Percentiles rank a stretch among this genome's conserved stretches.
Evolutionary conservation across 1,140 invertebrate species (phyloP).

Genomic region (Bilobella aurantiaca): DNA sequence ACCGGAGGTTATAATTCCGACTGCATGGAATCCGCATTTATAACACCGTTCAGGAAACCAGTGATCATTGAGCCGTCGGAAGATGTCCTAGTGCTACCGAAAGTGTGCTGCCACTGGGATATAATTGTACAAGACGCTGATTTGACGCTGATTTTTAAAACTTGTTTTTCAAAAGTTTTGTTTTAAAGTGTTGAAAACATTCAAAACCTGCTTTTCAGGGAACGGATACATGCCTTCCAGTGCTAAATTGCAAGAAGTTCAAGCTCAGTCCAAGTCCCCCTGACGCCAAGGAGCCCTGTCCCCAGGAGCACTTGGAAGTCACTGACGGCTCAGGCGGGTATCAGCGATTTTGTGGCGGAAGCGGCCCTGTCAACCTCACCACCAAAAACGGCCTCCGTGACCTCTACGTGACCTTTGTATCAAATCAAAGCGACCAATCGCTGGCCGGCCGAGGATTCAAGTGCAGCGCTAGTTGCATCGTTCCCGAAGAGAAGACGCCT

Average conservation of each 20-base stretch:
- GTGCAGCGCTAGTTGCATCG: conserved; percentile 19
- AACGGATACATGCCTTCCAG: conserved; percentile 21
- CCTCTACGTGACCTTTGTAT: conserved; percentile 25
- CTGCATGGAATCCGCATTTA: conserved; percentile 16
- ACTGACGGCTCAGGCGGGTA: conserved; percentile 22
- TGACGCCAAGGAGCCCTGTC: neutral
- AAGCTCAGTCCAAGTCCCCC: neutral
- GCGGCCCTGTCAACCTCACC: conserved; percentile 12
- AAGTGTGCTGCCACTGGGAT: conserved; percentile 25
- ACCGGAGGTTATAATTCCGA: conserved; percentile 14
- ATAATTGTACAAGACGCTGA: conserved; percentile 16
- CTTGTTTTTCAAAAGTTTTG: conserved; percentile 2
- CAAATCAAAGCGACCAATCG: neutral
- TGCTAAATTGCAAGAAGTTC: conserved; percentile 24
- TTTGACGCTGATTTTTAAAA: neutral
- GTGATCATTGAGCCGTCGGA: conserved; percentile 16
- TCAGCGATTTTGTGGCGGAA: conserved; percentile 21
- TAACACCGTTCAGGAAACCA: conserved; percentile 8
- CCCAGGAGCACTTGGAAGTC: conserved; percentile 13
- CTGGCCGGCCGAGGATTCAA: conserved; percentile 11
- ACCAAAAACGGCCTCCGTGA: conserved; percentile 17
- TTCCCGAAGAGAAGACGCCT: neutral
- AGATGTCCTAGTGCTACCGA: neutral
- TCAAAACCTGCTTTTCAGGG: too few relatives aligned
- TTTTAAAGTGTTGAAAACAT: too few relatives aligned